A percentile compares a stretch with the other conserved stretches of the same genome.
Evolutionary conservation across 2,797 vertebrate genomes (phyloP).

Genomic region (Bufotes viridis): DNA sequence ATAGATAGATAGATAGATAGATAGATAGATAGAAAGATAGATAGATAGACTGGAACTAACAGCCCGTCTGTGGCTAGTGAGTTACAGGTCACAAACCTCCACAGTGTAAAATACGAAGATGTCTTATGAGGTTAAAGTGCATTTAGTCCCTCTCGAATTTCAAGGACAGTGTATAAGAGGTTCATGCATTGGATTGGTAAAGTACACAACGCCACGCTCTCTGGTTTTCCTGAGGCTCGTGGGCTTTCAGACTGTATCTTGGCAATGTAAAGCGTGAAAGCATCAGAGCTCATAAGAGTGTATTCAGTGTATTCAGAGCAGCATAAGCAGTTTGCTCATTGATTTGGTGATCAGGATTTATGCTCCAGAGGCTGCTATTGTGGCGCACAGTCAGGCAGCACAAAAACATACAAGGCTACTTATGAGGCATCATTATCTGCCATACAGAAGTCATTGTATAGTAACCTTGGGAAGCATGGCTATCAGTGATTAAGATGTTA

Average conservation of each 20-base stretch:
- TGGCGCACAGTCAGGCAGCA: conserved; percentile 67
- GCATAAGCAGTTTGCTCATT: conserved; percentile 69
- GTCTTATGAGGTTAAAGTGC: not conserved
- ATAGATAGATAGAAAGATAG: not conserved
- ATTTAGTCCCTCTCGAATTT: conserved; percentile 25
- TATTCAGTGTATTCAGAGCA: conserved; percentile 47
- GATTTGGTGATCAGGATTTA: conserved; percentile 70
- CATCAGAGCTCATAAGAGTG: conserved; percentile 66
- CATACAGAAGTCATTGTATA: conserved; percentile 51
- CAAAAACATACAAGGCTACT: conserved; percentile 55
- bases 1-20: not conserved
- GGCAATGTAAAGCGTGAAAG: conserved; percentile 69
- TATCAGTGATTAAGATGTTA: conserved; percentile 53
- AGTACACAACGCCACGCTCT: conserved; percentile 54
- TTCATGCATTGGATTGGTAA: conserved; percentile 53
- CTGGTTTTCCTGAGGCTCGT: conserved; percentile 57
- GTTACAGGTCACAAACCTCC: not conserved
- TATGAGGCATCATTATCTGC: conserved; percentile 57
- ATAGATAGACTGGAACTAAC: not conserved
- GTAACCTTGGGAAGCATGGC: conserved; percentile 59
- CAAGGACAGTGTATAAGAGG: conserved; percentile 57
- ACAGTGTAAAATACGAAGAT: not conserved
- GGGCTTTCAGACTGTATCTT: conserved; percentile 68
- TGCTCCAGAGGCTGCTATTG: conserved; percentile 68
- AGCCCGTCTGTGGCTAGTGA: not conserved